Evolutionary conservation across 1,140 invertebrate species (phyloP).

Genomic region (Heterodera carotae): DNA sequence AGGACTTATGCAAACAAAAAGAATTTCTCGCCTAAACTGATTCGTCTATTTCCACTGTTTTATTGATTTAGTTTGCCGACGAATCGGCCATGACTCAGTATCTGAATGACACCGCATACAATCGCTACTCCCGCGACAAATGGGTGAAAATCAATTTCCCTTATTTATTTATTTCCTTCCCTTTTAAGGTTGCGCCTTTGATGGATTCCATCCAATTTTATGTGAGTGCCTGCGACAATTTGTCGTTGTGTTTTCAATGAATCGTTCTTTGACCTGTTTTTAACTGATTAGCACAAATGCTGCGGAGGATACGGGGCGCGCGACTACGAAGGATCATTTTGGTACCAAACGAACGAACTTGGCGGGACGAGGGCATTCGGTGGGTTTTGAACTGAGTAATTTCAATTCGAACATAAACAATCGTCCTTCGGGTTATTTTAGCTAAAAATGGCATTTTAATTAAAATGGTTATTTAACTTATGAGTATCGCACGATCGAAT

Average conservation of each 20-base stretch:
- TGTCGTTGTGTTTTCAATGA: neutral
- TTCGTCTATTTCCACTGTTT: conserved; percentile 16
- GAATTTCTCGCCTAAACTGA: no score
- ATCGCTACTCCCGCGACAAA: conserved; percentile 60
- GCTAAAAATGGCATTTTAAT: neutral
- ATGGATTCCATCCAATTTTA: conserved; percentile 62
- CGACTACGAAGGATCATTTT: conserved; percentile 61
- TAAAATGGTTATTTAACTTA: neutral
- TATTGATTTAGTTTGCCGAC: conserved; percentile 55
- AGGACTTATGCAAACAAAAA: no score
- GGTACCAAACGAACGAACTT: conserved; percentile 63
- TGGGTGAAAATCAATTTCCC: conserved; percentile 47
- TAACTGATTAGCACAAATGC: conserved; percentile 58
- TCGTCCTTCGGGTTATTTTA: neutral
- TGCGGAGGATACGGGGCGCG: conserved; percentile 57
- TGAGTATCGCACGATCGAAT: no score
- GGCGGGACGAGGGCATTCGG: conserved; percentile 59
- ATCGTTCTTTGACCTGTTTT: conserved; percentile 26
- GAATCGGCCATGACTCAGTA: conserved; percentile 53
- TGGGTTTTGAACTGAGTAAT: no score
- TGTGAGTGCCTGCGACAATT: conserved; percentile 42
- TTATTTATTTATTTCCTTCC: neutral
- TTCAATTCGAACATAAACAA: no score
- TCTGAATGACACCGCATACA: conserved; percentile 58
- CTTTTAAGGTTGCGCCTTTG: conserved; percentile 37